Evolutionary conservation across 2,888 invertebrate species (phyloP), one percentile per base, ranked within the genome.

Genomic region (Orthosia incerta): DNA sequence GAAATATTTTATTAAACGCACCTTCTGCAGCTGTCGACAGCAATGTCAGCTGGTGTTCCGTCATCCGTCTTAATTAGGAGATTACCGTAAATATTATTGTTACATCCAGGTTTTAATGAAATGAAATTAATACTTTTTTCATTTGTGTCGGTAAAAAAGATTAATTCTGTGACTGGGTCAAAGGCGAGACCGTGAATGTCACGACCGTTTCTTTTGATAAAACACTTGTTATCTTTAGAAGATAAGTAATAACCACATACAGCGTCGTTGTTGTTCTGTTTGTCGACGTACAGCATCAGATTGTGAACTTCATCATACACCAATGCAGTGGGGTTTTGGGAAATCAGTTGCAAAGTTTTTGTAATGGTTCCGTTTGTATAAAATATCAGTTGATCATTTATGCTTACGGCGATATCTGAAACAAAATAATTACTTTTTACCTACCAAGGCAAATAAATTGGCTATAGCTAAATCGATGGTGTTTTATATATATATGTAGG

Each of bases 91-190:
- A 88, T 86, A 74, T 93, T 89, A 57, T 92, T 91, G 53, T 92
- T 91, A 1, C 91, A 89, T 4, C 91, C 93, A 3, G 91, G 89
- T 76, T 89, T 92, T 51, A 96, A 82, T 1, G 95, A 94, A 23
- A 92, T 93, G 91, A 93, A 95, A 76, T 91, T 96, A 83, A 99
- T 98, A 75, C 97, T 97, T 60, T 96, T 97, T 76, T 97, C 97
- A 23, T 93, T 92, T 4, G 96, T 96, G 89, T 98, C 98, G 0
- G 98, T 98, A 98, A 99, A 99, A 94, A 98, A 99, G 18, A 99
- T 95, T 74, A 97, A 97, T 39, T 97, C 97, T 61, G 97, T 96
- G 0, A 97, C 92, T 0, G 97, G 97, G 94, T 99, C 99, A 88
- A 98, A 98, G 1, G 98, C 97, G 80, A 99, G 93, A 11, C 98